A percentile compares a stretch with the other conserved stretches of the same genome.
Evolutionary conservation across 1,140 invertebrate species (phyloP).

Genomic region (Zaprionus capensis): DNA sequence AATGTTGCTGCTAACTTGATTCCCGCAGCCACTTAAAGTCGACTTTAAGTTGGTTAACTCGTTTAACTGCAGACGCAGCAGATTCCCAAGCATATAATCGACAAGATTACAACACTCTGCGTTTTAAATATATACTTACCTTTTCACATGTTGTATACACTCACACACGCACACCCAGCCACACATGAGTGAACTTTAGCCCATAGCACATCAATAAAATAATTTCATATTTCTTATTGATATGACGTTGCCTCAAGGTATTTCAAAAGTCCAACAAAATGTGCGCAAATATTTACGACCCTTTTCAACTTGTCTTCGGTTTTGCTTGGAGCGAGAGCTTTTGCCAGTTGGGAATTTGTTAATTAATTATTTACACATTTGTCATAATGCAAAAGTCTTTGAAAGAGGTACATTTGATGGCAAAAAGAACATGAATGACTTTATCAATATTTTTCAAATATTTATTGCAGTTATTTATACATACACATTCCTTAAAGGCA

Average conservation of each 20-base stretch:
- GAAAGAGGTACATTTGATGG: not conserved
- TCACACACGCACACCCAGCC: not conserved
- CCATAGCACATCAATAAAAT: constrained; percentile 9
- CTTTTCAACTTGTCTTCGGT: constrained; percentile 18
- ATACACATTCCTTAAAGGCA: not conserved
- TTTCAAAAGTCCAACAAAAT: not conserved
- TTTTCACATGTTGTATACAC: not conserved
- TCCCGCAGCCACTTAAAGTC: constrained; percentile 2
- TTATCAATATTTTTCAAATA: not conserved
- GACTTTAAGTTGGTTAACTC: constrained; percentile 3
- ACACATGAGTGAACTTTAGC: not conserved
- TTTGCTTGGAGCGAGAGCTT: not conserved
- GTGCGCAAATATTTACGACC: constrained; percentile 17
- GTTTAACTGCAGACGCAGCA: not conserved
- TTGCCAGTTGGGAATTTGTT: constrained; percentile 10
- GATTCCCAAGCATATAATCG: not conserved
- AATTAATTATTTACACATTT: constrained; percentile 6
- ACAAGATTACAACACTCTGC: not conserved
- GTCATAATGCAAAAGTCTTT: not conserved
- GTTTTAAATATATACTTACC: not conserved
- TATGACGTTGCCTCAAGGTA: not conserved
- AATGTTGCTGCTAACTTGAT: constrained; percentile 5
- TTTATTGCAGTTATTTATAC: not conserved
- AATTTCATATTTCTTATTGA: constrained; percentile 13
- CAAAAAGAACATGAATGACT: not conserved